These are phyloP conservation scores for Melanotaenia maccullochi DNA, from an alignment of 2,797 vertebrate species.

Conservation along the genomic window DNA sequence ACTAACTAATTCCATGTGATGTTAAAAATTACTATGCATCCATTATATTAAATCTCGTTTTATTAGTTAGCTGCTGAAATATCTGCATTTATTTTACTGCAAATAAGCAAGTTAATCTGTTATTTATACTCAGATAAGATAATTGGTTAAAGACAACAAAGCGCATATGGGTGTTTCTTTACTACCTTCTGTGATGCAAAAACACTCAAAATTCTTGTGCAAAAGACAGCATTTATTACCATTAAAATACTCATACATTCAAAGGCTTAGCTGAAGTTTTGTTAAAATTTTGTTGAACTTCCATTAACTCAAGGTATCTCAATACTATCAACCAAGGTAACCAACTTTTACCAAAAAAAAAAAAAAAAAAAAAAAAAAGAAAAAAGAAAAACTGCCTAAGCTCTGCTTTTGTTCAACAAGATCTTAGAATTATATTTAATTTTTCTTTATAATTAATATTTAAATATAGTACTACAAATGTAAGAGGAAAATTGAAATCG, in stretches of 20 bases:
- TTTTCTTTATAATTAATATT: not conserved
- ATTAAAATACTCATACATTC: not conserved
- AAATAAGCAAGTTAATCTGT: not conserved
- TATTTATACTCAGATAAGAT: not conserved
- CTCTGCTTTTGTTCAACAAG: not conserved
- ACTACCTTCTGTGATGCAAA: not conserved
- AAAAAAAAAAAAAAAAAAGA: not conserved
- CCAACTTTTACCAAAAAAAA: not conserved
- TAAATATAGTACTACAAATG: not conserved
- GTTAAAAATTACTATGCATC: not conserved
- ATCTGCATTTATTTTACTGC: not conserved
- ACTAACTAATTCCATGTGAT: slow-evolving; percentile 8
- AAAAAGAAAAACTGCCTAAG: not conserved
- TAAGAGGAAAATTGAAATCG: not conserved
- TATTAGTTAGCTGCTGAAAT: not conserved
- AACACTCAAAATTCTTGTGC: not conserved
- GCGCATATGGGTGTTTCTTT: not conserved
- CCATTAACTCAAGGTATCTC: not conserved
- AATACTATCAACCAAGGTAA: not conserved
- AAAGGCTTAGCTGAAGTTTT: not conserved
- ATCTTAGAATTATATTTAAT: not conserved
- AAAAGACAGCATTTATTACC: not conserved
- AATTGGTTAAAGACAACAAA: slow-evolving; percentile 4
- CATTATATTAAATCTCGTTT: not conserved
- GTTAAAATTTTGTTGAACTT: slow-evolving; percentile 11